These are phyloP conservation scores for Acleris literana DNA, from an alignment of 2,888 invertebrate genomes.

Conservation along the genomic window DNA sequence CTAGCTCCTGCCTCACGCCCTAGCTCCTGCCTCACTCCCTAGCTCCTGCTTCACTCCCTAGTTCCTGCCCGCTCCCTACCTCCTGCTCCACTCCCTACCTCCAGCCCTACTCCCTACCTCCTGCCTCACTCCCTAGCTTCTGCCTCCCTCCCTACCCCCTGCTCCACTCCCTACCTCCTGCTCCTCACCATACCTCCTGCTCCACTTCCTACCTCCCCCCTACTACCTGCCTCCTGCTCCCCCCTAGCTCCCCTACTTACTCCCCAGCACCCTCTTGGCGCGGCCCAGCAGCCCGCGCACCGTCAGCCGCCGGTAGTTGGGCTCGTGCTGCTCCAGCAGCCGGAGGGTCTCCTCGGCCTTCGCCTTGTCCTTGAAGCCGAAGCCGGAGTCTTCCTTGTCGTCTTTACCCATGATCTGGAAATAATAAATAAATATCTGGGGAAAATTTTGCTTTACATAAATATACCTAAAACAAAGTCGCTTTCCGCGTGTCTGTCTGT, in stretches of 20 bases:
- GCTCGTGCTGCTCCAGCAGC: slow-evolving; percentile 85
- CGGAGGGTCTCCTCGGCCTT: slow-evolving; percentile 87
- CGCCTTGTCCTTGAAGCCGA: slow-evolving; percentile 88
- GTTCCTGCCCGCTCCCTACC: too few species aligned
- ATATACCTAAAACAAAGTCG: too few species aligned
- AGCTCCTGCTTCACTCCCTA: slow-evolving; percentile 72
- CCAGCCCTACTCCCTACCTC: too few species aligned
- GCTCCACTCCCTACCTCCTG: too few species aligned
- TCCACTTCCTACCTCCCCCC: neutral
- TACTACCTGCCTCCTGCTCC: neutral
- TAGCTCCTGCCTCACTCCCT: slow-evolving; percentile 38
- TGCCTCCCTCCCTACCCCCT: too few species aligned
- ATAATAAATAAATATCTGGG: slow-evolving; percentile 12
- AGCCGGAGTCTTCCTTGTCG: slow-evolving; percentile 84
- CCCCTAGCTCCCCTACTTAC: slow-evolving; percentile 41
- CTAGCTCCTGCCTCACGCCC: neutral
- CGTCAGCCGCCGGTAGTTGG: slow-evolving; percentile 86
- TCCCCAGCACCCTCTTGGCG: slow-evolving; percentile 77
- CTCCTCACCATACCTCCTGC: neutral
- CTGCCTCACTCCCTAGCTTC: too few species aligned
- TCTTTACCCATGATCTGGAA: slow-evolving; percentile 76
- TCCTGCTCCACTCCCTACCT: too few species aligned
- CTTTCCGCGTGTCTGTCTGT: too few species aligned
- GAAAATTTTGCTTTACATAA: neutral
- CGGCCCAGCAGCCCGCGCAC: slow-evolving; percentile 84